These are phyloP conservation scores for Tyrophagus putrescentiae DNA, from an alignment of 1,140 invertebrate species.

Conservation along the genomic window DNA sequence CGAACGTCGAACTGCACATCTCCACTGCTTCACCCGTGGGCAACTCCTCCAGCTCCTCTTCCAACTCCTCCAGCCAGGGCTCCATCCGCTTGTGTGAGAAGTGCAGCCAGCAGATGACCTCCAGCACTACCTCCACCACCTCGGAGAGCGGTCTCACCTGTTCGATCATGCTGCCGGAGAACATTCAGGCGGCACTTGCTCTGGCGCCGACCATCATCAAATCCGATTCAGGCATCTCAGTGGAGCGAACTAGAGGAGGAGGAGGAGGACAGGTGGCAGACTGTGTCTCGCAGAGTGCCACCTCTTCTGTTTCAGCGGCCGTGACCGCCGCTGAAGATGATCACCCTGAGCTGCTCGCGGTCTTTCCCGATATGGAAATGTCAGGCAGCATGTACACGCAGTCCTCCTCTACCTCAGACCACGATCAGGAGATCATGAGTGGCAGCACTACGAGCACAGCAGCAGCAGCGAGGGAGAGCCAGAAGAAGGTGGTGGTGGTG, in stretches of 20 bases:
- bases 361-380: conserved; percentile 12
- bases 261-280: conserved; percentile 14
- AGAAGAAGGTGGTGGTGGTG: neutral
- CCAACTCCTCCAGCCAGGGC: conserved; percentile 5
- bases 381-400: conserved; percentile 9
- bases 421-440: conserved; percentile 9
- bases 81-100: conserved; percentile 47
- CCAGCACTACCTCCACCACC: conserved; percentile 33
- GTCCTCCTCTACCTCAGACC: neutral
- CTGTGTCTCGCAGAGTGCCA: conserved; percentile 14
- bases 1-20: too few relatives aligned
- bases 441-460: neutral
- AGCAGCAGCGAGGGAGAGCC: conserved; percentile 1
- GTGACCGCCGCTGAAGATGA: conserved; percentile 22
- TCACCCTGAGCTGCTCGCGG: neutral
- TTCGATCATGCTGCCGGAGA: too few relatives aligned
- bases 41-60: conserved; percentile 15
- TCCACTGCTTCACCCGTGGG: conserved; percentile 18
- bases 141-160: conserved; percentile 21
- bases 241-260: neutral
- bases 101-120: conserved; percentile 45
- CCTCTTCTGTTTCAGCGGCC: conserved; percentile 20
- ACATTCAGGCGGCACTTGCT: too few relatives aligned
- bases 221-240: conserved; percentile 10
- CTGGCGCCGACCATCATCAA: neutral